phyloP scores from a whole-genome alignment of 2,797 vertebrate genomes.

The Rhinella marina region DNA sequence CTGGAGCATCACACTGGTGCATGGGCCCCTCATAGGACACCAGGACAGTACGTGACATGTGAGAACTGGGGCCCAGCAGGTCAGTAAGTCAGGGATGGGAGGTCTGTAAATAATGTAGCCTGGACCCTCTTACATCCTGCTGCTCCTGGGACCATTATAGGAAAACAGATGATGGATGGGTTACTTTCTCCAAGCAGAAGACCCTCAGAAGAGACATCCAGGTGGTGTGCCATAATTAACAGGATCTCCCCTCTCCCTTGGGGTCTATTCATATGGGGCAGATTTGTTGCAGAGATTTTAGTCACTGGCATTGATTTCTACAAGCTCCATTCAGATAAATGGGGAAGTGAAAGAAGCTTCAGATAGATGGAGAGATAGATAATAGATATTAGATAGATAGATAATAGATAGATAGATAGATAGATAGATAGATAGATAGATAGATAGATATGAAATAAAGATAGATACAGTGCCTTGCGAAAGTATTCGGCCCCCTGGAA shows the following conservation, averaged over 20 bases:
- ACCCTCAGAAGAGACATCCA: not conserved
- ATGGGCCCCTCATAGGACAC: not conserved
- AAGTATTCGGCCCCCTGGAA: too few relatives aligned
- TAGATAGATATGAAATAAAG: not conserved
- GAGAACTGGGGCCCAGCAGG: not conserved
- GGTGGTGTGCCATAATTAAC: not conserved
- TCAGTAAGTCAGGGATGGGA: not conserved
- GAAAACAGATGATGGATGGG: not conserved
- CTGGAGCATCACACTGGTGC: not conserved
- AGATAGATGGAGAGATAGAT: not conserved
- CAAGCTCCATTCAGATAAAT: not conserved
- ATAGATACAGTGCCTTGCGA: too few relatives aligned
- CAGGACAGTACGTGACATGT: not conserved
- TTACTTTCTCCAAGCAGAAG: not conserved
- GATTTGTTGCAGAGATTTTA: too few relatives aligned
- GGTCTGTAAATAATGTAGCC: not conserved
- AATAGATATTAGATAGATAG: not conserved
- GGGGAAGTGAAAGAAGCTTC: not conserved
- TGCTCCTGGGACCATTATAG: not conserved
- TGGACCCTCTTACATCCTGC: not conserved
- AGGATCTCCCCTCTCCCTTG: not conserved
- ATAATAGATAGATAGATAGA: not conserved
- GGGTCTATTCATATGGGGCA: too few relatives aligned
- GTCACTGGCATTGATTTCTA: too few relatives aligned
- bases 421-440: conserved; percentile 6